Conservation (phyloP, 2,113 vertebrate genomes). For the Myiopsitta monachus region DNA sequence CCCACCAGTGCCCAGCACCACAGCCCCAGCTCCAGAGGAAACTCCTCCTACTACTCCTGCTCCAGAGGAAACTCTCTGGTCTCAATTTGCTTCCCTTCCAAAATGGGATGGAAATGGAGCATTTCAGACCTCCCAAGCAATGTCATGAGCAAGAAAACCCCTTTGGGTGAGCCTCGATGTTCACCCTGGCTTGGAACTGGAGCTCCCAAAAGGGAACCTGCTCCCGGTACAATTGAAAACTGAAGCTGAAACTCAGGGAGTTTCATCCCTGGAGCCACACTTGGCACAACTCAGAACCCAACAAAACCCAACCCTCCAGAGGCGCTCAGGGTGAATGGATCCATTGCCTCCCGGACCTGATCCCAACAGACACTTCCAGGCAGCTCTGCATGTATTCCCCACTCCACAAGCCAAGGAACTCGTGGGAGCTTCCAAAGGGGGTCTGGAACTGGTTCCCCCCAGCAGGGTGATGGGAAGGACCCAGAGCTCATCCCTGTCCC, state of each 20-base stretch:
- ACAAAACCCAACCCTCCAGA: neutral
- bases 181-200: neutral
- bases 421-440: neutral
- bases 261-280: neutral
- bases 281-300: neutral
- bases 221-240: neutral
- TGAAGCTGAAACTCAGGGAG: accelerated
- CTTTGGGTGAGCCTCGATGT: neutral
- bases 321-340: accelerated
- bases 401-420: accelerated
- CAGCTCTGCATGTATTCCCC: neutral
- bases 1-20: neutral
- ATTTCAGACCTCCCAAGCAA: neutral
- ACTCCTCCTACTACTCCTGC: neutral
- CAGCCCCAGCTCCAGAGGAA: neutral
- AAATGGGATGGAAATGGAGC: neutral
- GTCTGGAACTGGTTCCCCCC: neutral
- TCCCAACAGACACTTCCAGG: neutral
- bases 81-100: neutral
- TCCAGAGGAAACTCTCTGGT: neutral
- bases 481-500: neutral
- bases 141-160: accelerated
- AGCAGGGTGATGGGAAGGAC: accelerated
- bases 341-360: accelerated
- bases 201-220: neutral